phyloP scores from a whole-genome alignment of 2,797 vertebrate species.

The Rhinogobio ventralis region DNA sequence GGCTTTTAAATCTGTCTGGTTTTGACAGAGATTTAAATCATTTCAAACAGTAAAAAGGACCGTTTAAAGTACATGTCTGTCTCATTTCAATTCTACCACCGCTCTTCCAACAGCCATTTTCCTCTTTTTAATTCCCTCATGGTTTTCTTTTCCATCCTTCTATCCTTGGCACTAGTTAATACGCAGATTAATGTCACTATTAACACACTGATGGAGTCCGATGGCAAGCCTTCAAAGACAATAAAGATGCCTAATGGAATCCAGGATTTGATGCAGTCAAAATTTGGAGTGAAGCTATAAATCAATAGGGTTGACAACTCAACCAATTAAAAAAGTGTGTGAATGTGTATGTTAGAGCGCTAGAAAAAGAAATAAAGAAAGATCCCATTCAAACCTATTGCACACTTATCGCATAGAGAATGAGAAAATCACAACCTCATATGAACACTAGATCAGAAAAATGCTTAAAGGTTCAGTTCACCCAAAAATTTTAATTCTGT shows the following conservation, averaged over 20 bases:
- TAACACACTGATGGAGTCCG: conserved; percentile 70
- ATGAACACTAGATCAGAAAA: neutral
- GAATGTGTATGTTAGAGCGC: neutral
- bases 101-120: conserved; percentile 67
- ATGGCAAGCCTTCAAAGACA: conserved; percentile 71
- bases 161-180: conserved; percentile 72
- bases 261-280: conserved; percentile 74
- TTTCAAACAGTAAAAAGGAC: conserved; percentile 4
- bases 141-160: conserved; percentile 65
- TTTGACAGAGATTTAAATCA: conserved; percentile 26
- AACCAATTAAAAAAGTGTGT: conserved; percentile 18
- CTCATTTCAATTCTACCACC: conserved; percentile 64
- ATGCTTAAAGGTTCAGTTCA: neutral
- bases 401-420: neutral
- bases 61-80: conserved; percentile 60
- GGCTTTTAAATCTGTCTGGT: conserved; percentile 33
- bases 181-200: conserved; percentile 73
- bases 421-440: neutral
- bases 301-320: conserved; percentile 61
- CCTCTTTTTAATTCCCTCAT: conserved; percentile 65
- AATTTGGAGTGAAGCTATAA: conserved; percentile 67
- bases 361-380: conserved; percentile 12
- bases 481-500: neutral
- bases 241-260: conserved; percentile 68
- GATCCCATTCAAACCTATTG: neutral